Percentiles rank a stretch among this genome's conserved stretches.
Conservation (phyloP, 2,113 vertebrate species). For the Zosterops pallidus region DNA sequence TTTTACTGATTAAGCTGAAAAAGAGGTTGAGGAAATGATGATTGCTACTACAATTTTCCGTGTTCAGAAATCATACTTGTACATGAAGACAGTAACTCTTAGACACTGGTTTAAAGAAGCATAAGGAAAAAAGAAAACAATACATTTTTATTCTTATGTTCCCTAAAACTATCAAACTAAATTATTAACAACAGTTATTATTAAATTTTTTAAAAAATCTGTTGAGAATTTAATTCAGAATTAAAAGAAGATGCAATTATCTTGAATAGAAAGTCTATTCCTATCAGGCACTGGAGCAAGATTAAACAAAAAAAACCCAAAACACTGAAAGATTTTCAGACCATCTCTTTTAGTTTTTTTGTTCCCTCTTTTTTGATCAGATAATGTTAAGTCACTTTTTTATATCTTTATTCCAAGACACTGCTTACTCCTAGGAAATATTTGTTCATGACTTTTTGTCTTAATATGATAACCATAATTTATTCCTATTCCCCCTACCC, state of each 20-base stretch:
- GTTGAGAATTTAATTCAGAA: not conserved
- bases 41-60: not conserved
- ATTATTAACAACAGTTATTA: not conserved
- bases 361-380: not conserved
- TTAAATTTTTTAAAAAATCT: not conserved
- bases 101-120: not conserved
- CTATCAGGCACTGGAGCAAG: not conserved
- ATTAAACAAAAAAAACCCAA: not conserved
- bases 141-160: not conserved
- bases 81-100: not conserved
- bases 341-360: not conserved
- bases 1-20: not conserved
- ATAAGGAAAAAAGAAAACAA: not conserved
- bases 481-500: fast-evolving
- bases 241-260: not conserved
- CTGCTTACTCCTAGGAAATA: not conserved
- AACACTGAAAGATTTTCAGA: not conserved
- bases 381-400: not conserved
- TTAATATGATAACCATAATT: not conserved
- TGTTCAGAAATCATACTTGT: not conserved
- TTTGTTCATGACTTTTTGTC: not conserved
- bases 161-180: not conserved
- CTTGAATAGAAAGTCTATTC: not conserved
- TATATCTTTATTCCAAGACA: not conserved
- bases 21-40: not conserved